phyloP scores from a whole-genome alignment of 2,113 vertebrate genomes.

The Stegostoma tigrinum region DNA sequence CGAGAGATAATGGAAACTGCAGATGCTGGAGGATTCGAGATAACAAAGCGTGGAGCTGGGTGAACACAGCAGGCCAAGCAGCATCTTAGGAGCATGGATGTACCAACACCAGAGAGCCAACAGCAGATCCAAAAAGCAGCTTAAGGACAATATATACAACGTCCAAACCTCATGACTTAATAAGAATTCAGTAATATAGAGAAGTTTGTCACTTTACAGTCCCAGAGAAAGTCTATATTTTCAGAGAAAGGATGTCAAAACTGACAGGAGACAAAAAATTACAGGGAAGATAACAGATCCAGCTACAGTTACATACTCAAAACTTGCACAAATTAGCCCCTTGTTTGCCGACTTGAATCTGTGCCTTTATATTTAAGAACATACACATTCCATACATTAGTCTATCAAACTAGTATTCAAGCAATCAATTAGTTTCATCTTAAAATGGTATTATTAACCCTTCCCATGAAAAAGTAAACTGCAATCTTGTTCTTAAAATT shows the following conservation, averaged over 20 bases:
- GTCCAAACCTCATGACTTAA: too few relatives aligned
- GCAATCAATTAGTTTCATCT: background rate
- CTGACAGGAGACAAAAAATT: background rate
- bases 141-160: too few relatives aligned
- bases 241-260: background rate
- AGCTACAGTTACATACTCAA: background rate
- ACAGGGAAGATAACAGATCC: background rate
- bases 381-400: background rate
- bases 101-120: too few relatives aligned
- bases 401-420: background rate
- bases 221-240: background rate
- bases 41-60: too few relatives aligned
- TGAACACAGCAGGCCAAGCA: too few relatives aligned
- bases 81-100: too few relatives aligned
- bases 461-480: background rate
- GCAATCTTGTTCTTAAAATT: background rate
- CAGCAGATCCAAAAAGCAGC: too few relatives aligned
- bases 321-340: background rate
- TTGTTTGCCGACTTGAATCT: background rate
- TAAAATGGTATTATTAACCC: background rate
- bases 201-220: too few relatives aligned
- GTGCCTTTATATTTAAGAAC: background rate
- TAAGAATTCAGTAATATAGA: too few relatives aligned
- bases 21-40: too few relatives aligned
- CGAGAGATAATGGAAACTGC: too few relatives aligned